A percentile compares a stretch with the other conserved stretches of the same genome.
Evolutionary conservation across 2,113 vertebrate species (phyloP).

Genomic region (Trochalopteron elliotii): DNA sequence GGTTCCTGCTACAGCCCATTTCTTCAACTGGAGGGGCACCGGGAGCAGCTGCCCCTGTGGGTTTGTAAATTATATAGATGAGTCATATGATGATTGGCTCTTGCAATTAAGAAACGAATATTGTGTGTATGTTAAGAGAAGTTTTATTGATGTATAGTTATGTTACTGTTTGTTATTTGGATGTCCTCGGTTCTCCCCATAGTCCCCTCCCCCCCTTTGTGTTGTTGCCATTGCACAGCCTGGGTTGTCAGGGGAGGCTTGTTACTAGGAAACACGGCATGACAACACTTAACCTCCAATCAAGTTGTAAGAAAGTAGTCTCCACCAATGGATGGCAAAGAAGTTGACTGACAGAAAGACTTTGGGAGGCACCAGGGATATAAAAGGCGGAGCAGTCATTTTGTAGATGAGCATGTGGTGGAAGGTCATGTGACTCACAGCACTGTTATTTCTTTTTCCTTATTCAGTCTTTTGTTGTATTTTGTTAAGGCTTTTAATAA

Average conservation of each 20-base stretch:
- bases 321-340: neutral
- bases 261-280: neutral
- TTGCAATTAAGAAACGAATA: neutral
- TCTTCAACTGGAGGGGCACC: neutral
- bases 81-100: neutral
- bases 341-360: neutral
- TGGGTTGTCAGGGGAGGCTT: neutral
- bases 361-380: neutral
- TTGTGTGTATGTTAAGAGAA: neutral
- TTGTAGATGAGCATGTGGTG: neutral
- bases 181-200: neutral
- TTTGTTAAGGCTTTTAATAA: neutral
- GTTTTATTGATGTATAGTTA: neutral
- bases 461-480: neutral
- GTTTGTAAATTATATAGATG: neutral
- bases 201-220: neutral
- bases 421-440: neutral
- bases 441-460: neutral
- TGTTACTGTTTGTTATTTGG: neutral
- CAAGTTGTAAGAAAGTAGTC: neutral
- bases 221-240: neutral
- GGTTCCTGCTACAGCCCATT: neutral
- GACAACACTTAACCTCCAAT: neutral
- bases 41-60: fast-evolving
- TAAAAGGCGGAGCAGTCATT: neutral